phyloP scores from a whole-genome alignment of 2,888 invertebrate genomes.

The Laothoe populi region DNA sequence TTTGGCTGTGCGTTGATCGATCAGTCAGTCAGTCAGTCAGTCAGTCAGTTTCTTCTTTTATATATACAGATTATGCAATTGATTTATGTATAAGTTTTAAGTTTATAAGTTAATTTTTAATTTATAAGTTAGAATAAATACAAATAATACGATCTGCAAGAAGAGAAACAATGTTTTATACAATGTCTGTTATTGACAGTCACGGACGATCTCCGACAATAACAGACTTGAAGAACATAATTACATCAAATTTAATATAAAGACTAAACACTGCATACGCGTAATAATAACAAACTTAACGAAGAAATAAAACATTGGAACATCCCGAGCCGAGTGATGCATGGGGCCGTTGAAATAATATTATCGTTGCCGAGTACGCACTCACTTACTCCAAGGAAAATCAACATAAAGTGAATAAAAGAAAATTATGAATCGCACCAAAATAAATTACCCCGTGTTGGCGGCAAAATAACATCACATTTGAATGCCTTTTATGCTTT shows the following conservation, averaged over 20 bases:
- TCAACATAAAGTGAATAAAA: conserved; percentile 86
- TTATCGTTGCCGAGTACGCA: conserved; percentile 82
- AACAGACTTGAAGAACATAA: conserved; percentile 28
- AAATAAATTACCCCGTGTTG: conserved; percentile 84
- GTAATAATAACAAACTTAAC: conserved; percentile 69
- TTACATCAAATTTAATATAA: conserved; percentile 36
- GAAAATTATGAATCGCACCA: conserved; percentile 84
- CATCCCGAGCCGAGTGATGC: conserved; percentile 66
- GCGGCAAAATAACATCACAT: conserved; percentile 85
- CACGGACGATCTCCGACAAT: background rate
- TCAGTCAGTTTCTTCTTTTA: no score
- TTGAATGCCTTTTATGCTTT: conserved; percentile 85
- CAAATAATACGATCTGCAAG: background rate
- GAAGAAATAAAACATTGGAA: conserved; percentile 71
- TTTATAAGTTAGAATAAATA: no score
- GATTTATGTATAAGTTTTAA: no score
- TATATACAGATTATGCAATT: no score
- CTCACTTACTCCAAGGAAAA: conserved; percentile 82
- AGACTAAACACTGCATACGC: conserved; percentile 44
- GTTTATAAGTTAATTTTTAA: no score
- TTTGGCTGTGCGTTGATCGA: no score
- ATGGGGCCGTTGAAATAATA: conserved; percentile 83
- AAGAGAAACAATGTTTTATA: background rate
- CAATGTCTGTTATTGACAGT: background rate
- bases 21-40: no score